These are phyloP conservation scores for Miichthys miiuy DNA, from an alignment of 2,797 vertebrate species.

Conservation along the genomic window DNA sequence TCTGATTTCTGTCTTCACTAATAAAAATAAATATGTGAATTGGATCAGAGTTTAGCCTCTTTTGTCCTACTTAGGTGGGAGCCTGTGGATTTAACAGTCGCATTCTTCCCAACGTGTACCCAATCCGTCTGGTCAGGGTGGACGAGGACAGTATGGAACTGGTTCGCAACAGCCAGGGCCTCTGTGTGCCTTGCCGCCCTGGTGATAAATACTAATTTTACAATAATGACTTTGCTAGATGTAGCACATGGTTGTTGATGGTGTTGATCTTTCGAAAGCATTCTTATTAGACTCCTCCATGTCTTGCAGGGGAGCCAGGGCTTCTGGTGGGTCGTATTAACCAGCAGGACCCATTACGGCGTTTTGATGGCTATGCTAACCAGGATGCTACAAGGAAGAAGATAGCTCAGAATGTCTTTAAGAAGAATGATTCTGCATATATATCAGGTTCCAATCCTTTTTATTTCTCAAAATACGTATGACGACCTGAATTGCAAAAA, in stretches of 20 bases:
- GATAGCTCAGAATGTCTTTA: conserved; percentile 89
- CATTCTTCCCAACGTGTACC: conserved; percentile 91
- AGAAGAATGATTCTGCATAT: conserved; percentile 91
- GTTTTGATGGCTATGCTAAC: conserved; percentile 93
- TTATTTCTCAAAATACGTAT: not conserved
- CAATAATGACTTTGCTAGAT: not conserved
- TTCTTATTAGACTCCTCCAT: not conserved
- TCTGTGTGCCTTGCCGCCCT: conserved; percentile 89
- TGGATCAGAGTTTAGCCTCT: conserved; percentile 3
- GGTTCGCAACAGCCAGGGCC: conserved; percentile 86
- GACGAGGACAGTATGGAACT: conserved; percentile 92
- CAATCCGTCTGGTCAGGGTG: conserved; percentile 91
- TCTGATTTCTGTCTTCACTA: not conserved
- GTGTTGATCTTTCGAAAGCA: conserved; percentile 8
- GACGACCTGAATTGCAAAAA: not conserved
- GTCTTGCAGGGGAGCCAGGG: conserved; percentile 89
- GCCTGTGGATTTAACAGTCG: conserved; percentile 95
- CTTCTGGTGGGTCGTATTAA: conserved; percentile 92
- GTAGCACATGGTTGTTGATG: not conserved
- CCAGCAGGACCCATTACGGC: conserved; percentile 90
- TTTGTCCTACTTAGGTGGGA: conserved; percentile 84
- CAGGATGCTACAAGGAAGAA: conserved; percentile 92
- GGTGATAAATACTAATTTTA: conserved; percentile 79
- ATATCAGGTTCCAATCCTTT: conserved; percentile 86
- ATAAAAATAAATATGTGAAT: conserved; percentile 26